These are phyloP conservation scores for Nowickia ferox DNA, from an alignment of 2,888 invertebrate genomes.

Conservation along the genomic window DNA sequence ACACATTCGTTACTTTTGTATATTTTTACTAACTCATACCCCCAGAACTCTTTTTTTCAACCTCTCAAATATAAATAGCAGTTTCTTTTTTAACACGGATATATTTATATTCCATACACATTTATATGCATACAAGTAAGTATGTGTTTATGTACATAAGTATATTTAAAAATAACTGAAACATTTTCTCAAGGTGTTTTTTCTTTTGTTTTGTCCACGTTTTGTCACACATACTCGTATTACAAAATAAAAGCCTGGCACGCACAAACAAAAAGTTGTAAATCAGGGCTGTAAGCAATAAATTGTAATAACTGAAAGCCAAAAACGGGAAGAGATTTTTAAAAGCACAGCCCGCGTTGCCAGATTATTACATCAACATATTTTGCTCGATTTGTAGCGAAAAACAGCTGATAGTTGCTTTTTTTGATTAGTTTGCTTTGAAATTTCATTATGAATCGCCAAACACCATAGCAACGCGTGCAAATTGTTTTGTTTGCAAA, in stretches of 20 bases:
- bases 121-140: no score
- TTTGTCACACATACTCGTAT: constrained; percentile 57
- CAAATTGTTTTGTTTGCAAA: no score
- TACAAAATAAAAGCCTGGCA: constrained; percentile 8
- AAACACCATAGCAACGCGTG: no score
- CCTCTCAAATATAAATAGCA: constrained; percentile 68
- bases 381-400: no score
- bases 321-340: not conserved
- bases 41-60: constrained; percentile 56
- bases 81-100: constrained; percentile 49
- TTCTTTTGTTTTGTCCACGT: constrained; percentile 70
- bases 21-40: constrained; percentile 49
- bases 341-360: not conserved
- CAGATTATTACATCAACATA: no score
- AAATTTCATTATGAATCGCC: no score
- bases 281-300: constrained; percentile 24
- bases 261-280: not conserved
- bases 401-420: no score
- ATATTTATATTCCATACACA: no score
- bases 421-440: no score
- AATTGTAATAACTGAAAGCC: not conserved
- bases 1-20: not conserved
- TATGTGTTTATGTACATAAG: no score
- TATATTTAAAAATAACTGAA: no score
- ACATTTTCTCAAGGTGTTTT: constrained; percentile 68